Evolutionary conservation across 2,113 vertebrate species (phyloP).

Genomic region (Orycteropus afer): DNA sequence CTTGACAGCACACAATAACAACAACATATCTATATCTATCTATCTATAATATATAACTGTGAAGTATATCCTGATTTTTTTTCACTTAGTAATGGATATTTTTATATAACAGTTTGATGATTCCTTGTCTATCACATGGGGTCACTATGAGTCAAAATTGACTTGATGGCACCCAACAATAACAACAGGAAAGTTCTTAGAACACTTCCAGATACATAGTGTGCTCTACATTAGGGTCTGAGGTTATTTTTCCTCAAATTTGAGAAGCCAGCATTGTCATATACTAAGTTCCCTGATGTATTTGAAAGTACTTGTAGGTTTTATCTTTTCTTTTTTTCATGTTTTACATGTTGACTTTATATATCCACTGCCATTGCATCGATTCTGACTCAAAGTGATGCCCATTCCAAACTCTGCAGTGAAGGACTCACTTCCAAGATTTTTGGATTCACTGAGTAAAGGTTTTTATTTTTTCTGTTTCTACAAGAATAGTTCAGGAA

Average conservation of each 20-base stretch:
- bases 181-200: background rate
- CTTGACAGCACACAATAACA: too few relatives aligned
- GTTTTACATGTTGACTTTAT: background rate
- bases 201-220: background rate
- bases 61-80: background rate
- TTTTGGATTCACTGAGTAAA: background rate
- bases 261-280: background rate
- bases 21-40: too few relatives aligned
- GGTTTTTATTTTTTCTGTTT: background rate
- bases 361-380: too few relatives aligned
- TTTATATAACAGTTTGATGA: background rate
- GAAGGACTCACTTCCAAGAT: conserved; percentile 33
- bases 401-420: background rate
- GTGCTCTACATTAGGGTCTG: background rate
- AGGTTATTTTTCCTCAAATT: background rate
- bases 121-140: too few relatives aligned
- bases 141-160: too few relatives aligned
- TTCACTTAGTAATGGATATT: background rate
- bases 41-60: too few relatives aligned
- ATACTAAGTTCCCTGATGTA: background rate
- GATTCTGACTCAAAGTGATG: too few relatives aligned
- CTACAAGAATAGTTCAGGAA: background rate
- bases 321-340: background rate
- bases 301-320: background rate
- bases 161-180: too few relatives aligned